phyloP scores from a whole-genome alignment of 2,888 invertebrate species.

The Agrilus mali region DNA sequence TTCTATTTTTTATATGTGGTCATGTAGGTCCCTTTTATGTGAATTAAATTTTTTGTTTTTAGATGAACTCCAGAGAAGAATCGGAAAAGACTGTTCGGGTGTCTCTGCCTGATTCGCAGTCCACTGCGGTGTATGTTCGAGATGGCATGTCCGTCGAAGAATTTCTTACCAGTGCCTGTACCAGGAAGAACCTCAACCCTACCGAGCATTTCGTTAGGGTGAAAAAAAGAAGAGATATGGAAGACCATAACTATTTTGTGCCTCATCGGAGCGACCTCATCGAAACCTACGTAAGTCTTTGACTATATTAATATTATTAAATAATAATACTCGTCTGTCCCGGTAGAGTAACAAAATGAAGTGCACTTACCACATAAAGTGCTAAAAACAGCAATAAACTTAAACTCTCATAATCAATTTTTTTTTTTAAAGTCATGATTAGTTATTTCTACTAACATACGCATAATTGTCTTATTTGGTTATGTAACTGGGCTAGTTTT shows the following conservation, averaged over 20 bases:
- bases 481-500: no score
- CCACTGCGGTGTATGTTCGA: constrained; percentile 73
- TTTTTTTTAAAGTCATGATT: no score
- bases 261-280: constrained; percentile 90
- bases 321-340: no score
- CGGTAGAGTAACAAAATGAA: no score
- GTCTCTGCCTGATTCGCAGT: constrained; percentile 72
- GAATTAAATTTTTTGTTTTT: constrained; percentile 33
- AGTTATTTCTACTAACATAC: no score
- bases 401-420: no score
- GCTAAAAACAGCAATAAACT: no score
- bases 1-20: no score
- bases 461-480: no score
- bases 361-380: no score
- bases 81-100: constrained; percentile 82
- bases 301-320: no score
- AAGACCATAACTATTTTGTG: constrained; percentile 92
- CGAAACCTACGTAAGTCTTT: constrained; percentile 78
- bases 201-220: constrained; percentile 94
- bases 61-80: constrained; percentile 78
- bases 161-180: constrained; percentile 85
- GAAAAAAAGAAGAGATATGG: constrained; percentile 88
- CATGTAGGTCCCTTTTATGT: no score
- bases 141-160: constrained; percentile 94
- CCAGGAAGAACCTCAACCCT: constrained; percentile 81